Evolutionary conservation across 2,113 vertebrate species (phyloP), one percentile per base, ranked within the genome.

Genomic region (Tragelaphus imberbis): DNA sequence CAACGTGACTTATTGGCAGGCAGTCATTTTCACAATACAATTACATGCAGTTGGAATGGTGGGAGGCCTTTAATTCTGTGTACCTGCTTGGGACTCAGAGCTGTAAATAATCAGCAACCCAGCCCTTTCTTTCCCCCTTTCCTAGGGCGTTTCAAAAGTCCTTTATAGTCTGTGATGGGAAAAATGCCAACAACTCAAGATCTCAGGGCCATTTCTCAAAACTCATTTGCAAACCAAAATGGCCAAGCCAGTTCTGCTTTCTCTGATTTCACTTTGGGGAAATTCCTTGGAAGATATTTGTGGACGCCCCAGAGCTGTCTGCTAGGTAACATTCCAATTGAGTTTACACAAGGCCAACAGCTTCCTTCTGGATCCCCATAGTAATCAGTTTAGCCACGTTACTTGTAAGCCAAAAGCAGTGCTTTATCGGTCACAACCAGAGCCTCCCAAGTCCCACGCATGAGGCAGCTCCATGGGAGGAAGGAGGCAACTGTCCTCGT

Each of bases 1-100:
- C 65, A 3, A 28, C 2, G 28, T 28, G 10, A 0, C 12, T 90
- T 58, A 68, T 8, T 89, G 97, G 91, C 93, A 95, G 95, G 94
- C 4, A 36, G 86, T 88, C 90, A 33, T 97, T 91, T 96, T 91
- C 51, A 27, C 88, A 90, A 88, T 53, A 58, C 68, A 97, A 95
- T 90, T 56, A 96, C 88, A 96, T 84, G 25, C 91, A 88, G 85
- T 7, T 47, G 91, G 86, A 92, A 80, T 44, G 14, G 93, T 27
- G 84, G 84, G 95, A 88, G 95, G 80, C 59, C 97, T 97, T 98
- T 93, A 75, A 93, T 91, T 95, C 95, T 36, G n/a, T 51, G 84
- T 58, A 89, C 95, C 63, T 92, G 97, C 96, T 81, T 23, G 84
- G 94, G 85, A 59, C 33, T 95, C 7, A 4, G 79, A 51, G 85